Evolutionary conservation across 2,113 vertebrate genomes (phyloP), one percentile per base, ranked within the genome.

Genomic region (Pollimyrus isidori): DNA sequence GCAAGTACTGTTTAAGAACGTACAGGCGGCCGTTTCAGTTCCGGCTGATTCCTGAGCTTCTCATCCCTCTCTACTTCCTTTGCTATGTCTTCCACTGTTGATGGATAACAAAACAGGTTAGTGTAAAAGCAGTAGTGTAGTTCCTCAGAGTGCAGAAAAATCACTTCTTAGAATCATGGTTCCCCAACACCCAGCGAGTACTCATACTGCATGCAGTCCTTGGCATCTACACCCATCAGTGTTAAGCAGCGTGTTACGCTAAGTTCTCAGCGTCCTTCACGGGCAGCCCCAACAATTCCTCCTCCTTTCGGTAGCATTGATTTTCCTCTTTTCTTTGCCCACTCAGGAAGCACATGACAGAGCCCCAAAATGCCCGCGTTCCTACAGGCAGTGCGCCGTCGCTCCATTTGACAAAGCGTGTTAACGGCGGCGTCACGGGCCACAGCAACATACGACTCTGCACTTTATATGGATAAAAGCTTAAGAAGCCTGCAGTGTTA

Each of bases 51-150:
- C 85, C 94, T 96, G 5, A 94, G 94, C 94, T 97, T 98, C 96
- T 99, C 98, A 1, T 95, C 97, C 89, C 90, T 95, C 93, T 98
- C 97, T 91, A 99, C 92, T 91, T 99, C 97, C 95, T 96, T 96
- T 50, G 97, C 97, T 84, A 99, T 95, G 90, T 98, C 97, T 89
- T 96, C 94, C 94, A 93, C 98, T 99, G 96, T 95, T 93, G 90
- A 93, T 89, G 94, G 87, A 95, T 7, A 93, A 7, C 73, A 87
- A 80, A 62, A 84, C 52, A 7, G 21, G n/a, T 7, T 26, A 42
- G 62, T 65, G 23, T 26, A 65, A 65, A 65, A 26, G 62, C 62
- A 65, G 9, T n/a, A 65, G 62, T 26, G n/a, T n/a, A 10, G 23
- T 3, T 9, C n/a, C 56, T 26, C 7, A 65, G 58, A 23, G 23